These are phyloP conservation scores for Augochlora pura DNA, from an alignment of 1,140 invertebrate species.

Conservation along the genomic window DNA sequence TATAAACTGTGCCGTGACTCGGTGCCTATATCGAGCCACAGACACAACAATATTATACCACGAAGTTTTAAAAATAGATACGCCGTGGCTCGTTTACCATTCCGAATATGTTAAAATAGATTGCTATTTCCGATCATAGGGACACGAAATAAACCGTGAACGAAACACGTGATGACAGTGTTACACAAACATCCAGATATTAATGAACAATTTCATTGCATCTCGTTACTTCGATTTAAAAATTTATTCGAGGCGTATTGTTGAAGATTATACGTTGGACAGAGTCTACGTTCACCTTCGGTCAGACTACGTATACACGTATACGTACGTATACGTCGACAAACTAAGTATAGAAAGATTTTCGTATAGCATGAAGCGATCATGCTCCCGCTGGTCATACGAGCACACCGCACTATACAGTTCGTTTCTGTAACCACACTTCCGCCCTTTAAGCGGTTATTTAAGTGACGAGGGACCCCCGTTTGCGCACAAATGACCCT, in stretches of 20 bases:
- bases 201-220: no score
- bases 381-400: constrained; percentile 3
- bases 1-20: neutral
- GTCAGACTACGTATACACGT: no score
- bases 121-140: neutral
- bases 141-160: neutral
- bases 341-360: constrained; percentile 2
- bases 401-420: neutral
- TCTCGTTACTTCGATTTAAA: no score
- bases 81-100: neutral
- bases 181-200: neutral
- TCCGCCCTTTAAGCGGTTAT: constrained; percentile 43
- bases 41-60: neutral
- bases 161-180: neutral
- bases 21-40: neutral
- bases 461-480: constrained; percentile 32
- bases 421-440: constrained; percentile 32
- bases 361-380: neutral
- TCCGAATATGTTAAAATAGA: neutral
- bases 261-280: neutral
- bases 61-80: neutral
- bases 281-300: neutral
- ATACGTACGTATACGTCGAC: no score
- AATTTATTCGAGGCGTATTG: no score
- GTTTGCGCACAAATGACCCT: constrained; percentile 37